Evolutionary conservation across 2,113 vertebrate species (phyloP), one percentile per base, ranked within the genome.

Genomic region (Rhea americana): DNA sequence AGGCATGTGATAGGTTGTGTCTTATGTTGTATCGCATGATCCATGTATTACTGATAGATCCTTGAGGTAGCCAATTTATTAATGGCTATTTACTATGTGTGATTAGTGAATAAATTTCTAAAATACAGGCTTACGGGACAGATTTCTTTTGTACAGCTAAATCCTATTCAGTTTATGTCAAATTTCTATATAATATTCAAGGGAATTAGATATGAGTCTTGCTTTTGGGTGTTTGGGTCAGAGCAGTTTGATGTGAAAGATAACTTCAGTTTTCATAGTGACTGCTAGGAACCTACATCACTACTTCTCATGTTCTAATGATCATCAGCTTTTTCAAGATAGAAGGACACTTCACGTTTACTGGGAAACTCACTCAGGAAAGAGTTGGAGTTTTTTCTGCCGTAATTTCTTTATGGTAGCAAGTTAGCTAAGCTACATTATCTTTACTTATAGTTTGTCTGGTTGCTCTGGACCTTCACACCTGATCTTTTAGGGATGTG

Each of bases 11-110:
- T 84, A 55, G 70, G 94, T 58, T 89, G 45, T 87, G 76, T 9
- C 89, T 94, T 78, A 67, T 77, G 94, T 89, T 32, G 5, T 78
- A 47, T 93, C 58, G 71, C 37, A 59, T 16, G 48, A 89, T 89
- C 19, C 14, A 70, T 93, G 30, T 51, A 14, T 72, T 91, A 76
- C 9, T 37, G 55, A 82, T 80, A 83, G 85, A 81, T 89, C 66
- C 48, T 43, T 32, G 59, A 73, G 22, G 22, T 55, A 53, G 11
- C 16, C 45, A 51, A 30, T 79, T 51, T 51, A 45, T 55, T 43
- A 45, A 80, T n/a, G 25, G 50, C 37, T 53, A 51, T 37, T 55
- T 43, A n/a, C 30, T 51, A 26, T 43, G 21, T 4, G 3, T 2
- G 6, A 32, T 17, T 84, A 53, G 63, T 61, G 21, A 85, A 93